These are phyloP conservation scores for Vultur gryphus DNA, from an alignment of 2,797 vertebrate species.

Conservation along the genomic window DNA sequence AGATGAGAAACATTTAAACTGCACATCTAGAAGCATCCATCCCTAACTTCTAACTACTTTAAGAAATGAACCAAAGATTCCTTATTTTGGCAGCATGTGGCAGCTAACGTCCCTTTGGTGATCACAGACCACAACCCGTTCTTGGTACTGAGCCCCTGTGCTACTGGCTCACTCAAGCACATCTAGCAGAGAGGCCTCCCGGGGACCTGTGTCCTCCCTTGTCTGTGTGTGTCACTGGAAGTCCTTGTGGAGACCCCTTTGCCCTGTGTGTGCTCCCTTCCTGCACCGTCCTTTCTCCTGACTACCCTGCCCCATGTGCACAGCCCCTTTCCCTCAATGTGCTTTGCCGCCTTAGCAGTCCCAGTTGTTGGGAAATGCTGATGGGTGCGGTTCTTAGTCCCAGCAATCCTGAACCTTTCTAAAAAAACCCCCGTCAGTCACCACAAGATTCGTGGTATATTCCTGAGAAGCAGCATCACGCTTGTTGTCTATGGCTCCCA, in stretches of 20 bases:
- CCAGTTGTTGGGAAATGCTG: background rate
- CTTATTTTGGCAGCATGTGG: background rate
- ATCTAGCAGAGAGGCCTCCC: background rate
- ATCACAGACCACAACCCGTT: background rate
- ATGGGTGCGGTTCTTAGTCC: background rate
- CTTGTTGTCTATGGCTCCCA: background rate
- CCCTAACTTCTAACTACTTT: background rate
- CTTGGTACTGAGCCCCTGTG: background rate
- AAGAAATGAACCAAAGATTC: background rate
- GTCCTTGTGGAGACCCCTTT: background rate
- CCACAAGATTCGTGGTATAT: background rate
- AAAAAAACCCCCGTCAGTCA: accelerated
- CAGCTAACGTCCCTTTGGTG: background rate
- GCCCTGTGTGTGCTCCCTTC: background rate
- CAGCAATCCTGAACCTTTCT: background rate
- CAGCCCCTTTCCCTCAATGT: background rate
- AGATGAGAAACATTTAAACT: background rate
- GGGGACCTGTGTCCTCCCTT: background rate
- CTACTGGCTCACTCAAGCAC: background rate
- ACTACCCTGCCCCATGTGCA: accelerated
- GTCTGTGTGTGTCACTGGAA: background rate
- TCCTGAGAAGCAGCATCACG: background rate
- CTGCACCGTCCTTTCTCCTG: background rate
- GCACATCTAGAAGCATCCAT: background rate
- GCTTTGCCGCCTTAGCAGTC: background rate